Evolutionary conservation across 1,140 invertebrate species (phyloP).

Genomic region (Leptoteleia sp.): DNA sequence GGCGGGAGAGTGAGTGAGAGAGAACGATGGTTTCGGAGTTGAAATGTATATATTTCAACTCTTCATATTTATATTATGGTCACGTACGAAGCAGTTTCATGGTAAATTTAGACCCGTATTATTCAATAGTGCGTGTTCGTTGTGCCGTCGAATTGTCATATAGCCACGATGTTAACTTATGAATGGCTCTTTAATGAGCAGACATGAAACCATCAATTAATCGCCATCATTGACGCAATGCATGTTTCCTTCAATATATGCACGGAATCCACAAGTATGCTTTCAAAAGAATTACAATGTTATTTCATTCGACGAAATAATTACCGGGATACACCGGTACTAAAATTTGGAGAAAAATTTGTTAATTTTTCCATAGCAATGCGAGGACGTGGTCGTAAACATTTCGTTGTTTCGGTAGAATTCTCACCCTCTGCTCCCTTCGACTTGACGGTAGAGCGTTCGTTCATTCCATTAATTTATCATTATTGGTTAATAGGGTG

Average conservation of each 20-base stretch:
- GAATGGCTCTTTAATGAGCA: slow-evolving; percentile 68
- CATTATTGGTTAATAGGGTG: no score
- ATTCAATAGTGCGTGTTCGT: slow-evolving; percentile 64
- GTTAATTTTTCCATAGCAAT: no score
- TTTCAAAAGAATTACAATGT: slow-evolving; percentile 23
- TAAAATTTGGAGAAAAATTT: background rate
- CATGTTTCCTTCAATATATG: slow-evolving; percentile 23
- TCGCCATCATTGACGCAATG: slow-evolving; percentile 52
- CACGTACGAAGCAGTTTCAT: slow-evolving; percentile 65
- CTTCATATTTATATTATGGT: slow-evolving; percentile 65
- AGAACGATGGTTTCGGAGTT: no score
- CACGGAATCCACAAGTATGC: slow-evolving; percentile 31
- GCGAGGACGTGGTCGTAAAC: no score
- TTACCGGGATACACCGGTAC: no score
- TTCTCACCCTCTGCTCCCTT: no score
- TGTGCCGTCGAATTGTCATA: slow-evolving; percentile 57
- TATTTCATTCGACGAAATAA: slow-evolving; percentile 30
- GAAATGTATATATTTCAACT: no score
- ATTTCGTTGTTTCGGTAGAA: no score
- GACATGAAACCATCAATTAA: slow-evolving; percentile 68
- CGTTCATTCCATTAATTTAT: no score
- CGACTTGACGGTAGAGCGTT: no score
- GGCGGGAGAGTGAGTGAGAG: no score
- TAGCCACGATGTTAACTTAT: slow-evolving; percentile 61
- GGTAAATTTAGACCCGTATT: slow-evolving; percentile 67